Percentiles rank a stretch among this genome's conserved stretches.
phyloP scores from a whole-genome alignment of 1,140 invertebrate genomes.

The Panagrolaimus sp. region DNA sequence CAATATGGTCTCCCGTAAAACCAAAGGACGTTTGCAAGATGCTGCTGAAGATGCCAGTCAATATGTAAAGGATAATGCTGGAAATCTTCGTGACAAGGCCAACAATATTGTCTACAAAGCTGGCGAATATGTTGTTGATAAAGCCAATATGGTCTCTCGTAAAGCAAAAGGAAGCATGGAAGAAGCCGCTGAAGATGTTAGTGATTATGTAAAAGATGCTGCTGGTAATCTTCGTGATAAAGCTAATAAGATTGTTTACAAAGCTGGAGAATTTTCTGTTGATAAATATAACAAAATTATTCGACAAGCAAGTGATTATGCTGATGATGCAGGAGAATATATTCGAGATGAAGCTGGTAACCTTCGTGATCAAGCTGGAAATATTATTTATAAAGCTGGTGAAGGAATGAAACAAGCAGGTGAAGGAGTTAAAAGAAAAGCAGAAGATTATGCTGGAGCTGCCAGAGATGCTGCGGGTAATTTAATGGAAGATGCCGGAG shows the following conservation, averaged over 20 bases:
- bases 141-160: neutral
- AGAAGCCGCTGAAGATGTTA: neutral
- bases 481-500: slow-evolving; percentile 2
- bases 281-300: no score
- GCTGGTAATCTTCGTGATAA: slow-evolving; percentile 2
- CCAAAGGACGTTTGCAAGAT: neutral
- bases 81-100: neutral
- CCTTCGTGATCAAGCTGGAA: neutral
- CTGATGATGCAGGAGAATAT: slow-evolving; percentile 2
- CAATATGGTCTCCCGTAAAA: neutral
- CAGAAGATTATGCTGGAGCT: slow-evolving; percentile 2
- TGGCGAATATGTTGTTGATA: slow-evolving; percentile 1
- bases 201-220: neutral
- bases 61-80: neutral
- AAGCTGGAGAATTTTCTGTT: neutral
- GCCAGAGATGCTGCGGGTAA: slow-evolving; percentile 6
- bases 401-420: neutral
- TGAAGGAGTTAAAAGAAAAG: neutral
- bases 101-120: slow-evolving; percentile 4
- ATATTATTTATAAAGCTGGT: neutral
- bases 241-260: neutral
- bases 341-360: neutral
- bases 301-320: no score
- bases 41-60: neutral
- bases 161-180: neutral